These are phyloP conservation scores for Ochropleura plecta DNA, from an alignment of 2,888 invertebrate species.

Conservation along the genomic window DNA sequence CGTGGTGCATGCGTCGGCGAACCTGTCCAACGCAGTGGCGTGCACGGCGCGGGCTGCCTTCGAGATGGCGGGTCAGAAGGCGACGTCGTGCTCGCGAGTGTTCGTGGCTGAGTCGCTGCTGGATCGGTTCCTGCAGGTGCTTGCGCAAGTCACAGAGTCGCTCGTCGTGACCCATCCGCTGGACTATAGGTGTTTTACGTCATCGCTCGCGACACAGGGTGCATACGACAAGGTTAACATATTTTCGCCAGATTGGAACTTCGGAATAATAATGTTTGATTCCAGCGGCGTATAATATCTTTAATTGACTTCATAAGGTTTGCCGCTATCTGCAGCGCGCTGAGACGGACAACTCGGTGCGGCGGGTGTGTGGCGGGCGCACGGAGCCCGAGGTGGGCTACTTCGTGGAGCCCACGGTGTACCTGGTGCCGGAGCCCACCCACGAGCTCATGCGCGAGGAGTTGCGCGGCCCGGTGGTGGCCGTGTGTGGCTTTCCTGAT, in stretches of 20 bases:
- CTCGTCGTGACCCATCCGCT: slow-evolving; percentile 95
- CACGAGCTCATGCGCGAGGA: slow-evolving; percentile 96
- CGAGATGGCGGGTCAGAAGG: slow-evolving; percentile 98
- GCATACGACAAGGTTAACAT: slow-evolving; percentile 90
- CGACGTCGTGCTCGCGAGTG: slow-evolving; percentile 98
- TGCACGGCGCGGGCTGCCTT: slow-evolving; percentile 96
- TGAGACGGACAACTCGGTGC: slow-evolving; percentile 21
- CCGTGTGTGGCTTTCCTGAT: slow-evolving; percentile 96
- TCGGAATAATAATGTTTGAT: background rate
- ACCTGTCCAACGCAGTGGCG: slow-evolving; percentile 93
- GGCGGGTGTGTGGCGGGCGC: slow-evolving; percentile 94
- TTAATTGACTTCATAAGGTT: slow-evolving; percentile 14
- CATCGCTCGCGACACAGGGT: slow-evolving; percentile 97
- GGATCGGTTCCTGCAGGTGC: slow-evolving; percentile 89
- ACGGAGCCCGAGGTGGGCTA: slow-evolving; percentile 95
- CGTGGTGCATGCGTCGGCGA: slow-evolving; percentile 96
- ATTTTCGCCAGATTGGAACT: slow-evolving; percentile 1
- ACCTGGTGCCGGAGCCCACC: slow-evolving; percentile 93
- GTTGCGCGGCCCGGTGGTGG: slow-evolving; percentile 97
- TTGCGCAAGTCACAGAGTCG: slow-evolving; percentile 90
- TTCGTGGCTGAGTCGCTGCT: slow-evolving; percentile 95
- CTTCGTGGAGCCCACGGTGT: slow-evolving; percentile 97
- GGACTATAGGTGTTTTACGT: slow-evolving; percentile 94
- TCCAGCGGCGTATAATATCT: background rate
- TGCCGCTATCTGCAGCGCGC: slow-evolving; percentile 47